These are phyloP conservation scores for Rhincodon typus DNA, from an alignment of 2,797 vertebrate genomes.

Conservation along the genomic window DNA sequence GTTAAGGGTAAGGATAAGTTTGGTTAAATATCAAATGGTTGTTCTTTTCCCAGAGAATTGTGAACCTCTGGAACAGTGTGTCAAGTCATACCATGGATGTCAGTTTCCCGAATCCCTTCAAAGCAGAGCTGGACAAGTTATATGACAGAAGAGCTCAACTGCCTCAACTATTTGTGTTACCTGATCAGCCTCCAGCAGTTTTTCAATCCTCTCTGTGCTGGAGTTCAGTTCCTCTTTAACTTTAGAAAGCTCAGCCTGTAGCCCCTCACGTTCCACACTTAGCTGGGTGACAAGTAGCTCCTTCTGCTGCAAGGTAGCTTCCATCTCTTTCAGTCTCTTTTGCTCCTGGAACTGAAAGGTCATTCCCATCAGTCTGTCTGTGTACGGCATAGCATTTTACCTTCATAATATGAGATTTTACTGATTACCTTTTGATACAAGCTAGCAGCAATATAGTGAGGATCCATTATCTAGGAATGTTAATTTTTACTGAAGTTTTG, in stretches of 20 bases:
- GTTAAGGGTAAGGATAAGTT: too few species aligned
- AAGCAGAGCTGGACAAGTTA: background rate
- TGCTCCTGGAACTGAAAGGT: background rate
- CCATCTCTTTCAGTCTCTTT: background rate
- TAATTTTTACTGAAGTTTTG: background rate
- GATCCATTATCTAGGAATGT: background rate
- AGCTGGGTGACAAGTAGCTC: slow-evolving; percentile 55
- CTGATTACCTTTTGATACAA: background rate
- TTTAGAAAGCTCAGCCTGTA: slow-evolving; percentile 55
- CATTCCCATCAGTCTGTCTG: background rate
- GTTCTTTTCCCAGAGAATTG: background rate
- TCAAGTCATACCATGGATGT: background rate
- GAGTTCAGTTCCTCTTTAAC: slow-evolving; percentile 57
- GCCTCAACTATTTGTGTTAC: slow-evolving; percentile 44
- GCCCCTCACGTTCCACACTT: slow-evolving; percentile 50
- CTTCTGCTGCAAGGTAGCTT: slow-evolving; percentile 53
- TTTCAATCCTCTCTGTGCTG: slow-evolving; percentile 57
- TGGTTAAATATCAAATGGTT: too few species aligned
- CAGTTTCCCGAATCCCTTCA: background rate
- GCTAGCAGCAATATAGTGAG: background rate
- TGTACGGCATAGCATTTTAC: background rate
- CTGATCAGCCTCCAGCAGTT: slow-evolving; percentile 59
- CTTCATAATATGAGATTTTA: background rate
- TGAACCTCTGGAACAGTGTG: too few species aligned
- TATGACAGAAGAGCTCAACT: background rate